These are phyloP conservation scores for Sebastes hubbsi DNA, from an alignment of 2,797 vertebrate genomes.

Conservation along the genomic window DNA sequence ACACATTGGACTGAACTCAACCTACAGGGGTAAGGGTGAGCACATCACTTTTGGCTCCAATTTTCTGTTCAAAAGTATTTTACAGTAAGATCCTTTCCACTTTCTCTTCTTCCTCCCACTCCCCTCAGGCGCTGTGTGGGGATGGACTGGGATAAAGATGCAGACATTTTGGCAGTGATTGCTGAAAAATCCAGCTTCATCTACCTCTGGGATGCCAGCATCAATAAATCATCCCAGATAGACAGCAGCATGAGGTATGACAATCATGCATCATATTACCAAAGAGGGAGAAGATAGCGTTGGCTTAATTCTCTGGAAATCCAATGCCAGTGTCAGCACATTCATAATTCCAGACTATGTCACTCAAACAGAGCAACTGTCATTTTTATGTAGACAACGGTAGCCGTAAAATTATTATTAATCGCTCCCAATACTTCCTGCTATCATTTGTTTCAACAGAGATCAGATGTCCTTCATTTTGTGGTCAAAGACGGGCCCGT, in stretches of 20 bases:
- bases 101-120: neutral
- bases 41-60: neutral
- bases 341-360: neutral
- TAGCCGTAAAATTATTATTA: neutral
- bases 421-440: neutral
- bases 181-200: constrained; percentile 92
- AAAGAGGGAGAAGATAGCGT: neutral
- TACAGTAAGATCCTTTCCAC: neutral
- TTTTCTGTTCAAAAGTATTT: neutral
- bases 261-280: neutral
- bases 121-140: constrained; percentile 82
- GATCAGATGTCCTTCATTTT: constrained; percentile 93
- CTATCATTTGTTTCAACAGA: constrained; percentile 76
- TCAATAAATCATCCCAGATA: constrained; percentile 91
- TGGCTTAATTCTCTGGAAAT: neutral
- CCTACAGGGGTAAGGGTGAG: constrained; percentile 87
- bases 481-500: constrained; percentile 91
- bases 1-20: constrained; percentile 91
- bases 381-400: neutral
- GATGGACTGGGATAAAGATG: constrained; percentile 98
- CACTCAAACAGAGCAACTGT: neutral
- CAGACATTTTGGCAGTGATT: constrained; percentile 93
- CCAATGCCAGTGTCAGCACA: neutral
- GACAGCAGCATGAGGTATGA: constrained; percentile 93
- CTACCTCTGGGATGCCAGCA: constrained; percentile 94